These are phyloP conservation scores for Sialia sialis DNA, from an alignment of 2,113 vertebrate species.

Conservation along the genomic window DNA sequence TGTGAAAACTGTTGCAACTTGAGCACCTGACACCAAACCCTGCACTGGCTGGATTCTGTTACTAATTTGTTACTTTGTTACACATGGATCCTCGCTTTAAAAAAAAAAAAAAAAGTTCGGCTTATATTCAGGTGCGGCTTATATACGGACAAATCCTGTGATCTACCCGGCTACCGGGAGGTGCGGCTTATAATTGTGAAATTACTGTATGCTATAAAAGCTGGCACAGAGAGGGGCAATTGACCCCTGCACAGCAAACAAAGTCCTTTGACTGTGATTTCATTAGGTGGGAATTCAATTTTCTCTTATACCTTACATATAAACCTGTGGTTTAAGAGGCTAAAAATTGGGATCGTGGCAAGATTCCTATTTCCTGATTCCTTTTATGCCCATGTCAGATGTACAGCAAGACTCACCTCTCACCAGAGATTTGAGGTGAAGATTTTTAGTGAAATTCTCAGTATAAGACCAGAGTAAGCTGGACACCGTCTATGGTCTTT, in stretches of 20 bases:
- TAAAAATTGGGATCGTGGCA: background rate
- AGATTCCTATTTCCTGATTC: background rate
- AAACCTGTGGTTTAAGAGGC: background rate
- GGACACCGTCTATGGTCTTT: accelerated
- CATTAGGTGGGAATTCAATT: background rate
- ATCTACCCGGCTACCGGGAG: no score
- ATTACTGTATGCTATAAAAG: background rate
- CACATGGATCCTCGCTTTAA: no score
- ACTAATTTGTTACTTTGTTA: no score
- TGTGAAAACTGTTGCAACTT: no score
- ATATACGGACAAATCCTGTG: no score
- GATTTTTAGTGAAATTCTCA: background rate
- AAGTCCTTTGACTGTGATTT: background rate
- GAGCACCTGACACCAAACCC: no score
- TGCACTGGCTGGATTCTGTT: no score
- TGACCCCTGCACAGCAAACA: background rate
- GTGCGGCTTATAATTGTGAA: no score
- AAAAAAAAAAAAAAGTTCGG: no score
- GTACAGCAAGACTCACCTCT: background rate
- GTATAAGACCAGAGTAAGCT: background rate
- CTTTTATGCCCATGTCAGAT: background rate
- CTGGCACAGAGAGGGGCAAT: background rate
- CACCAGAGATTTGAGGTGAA: background rate
- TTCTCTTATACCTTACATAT: background rate
- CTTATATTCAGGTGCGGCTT: no score